phyloP scores from a whole-genome alignment of 2,113 vertebrate species.

The human (Homo sapiens) region DNA sequence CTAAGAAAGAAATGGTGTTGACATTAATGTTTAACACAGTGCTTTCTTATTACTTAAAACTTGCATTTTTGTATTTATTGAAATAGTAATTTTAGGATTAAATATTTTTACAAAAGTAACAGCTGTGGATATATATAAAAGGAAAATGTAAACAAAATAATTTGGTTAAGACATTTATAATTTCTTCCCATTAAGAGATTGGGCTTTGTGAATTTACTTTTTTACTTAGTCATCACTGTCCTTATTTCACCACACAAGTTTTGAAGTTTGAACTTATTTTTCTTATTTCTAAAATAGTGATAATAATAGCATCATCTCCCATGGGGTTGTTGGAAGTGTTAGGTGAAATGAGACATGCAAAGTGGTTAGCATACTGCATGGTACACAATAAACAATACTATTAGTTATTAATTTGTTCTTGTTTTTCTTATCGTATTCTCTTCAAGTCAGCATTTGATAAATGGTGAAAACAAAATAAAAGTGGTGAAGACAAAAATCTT shows the following conservation, averaged over 20 bases:
- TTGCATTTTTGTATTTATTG: background rate
- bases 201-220: background rate
- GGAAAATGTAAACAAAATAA: background rate
- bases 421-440: background rate
- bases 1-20: background rate
- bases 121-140: background rate
- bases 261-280: background rate
- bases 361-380: background rate
- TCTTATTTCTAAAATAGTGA: background rate
- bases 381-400: background rate
- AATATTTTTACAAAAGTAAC: background rate
- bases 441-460: background rate
- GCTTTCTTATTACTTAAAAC: background rate
- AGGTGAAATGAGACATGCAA: background rate
- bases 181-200: background rate
- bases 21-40: background rate
- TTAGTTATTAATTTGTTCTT: background rate
- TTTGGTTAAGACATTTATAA: background rate
- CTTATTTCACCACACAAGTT: background rate
- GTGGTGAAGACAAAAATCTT: background rate
- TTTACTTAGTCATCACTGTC: background rate
- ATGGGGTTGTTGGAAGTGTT: background rate
- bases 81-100: background rate
- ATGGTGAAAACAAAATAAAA: background rate
- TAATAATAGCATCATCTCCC: background rate